phyloP scores from a whole-genome alignment of 2,113 vertebrate species.

The Eupsittula cactorum region DNA sequence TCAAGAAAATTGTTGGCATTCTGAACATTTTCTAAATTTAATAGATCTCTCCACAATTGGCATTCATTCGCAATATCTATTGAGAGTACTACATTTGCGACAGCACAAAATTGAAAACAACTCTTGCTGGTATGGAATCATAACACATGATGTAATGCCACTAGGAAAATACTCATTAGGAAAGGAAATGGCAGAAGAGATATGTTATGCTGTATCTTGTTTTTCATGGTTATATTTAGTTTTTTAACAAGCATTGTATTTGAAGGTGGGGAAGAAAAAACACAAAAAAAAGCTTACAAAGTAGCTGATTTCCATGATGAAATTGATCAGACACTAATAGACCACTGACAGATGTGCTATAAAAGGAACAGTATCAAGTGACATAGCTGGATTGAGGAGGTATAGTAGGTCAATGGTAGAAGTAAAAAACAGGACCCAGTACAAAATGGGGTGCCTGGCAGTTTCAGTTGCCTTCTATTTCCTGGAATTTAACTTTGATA shows the following conservation, averaged over 20 bases:
- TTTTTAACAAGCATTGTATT: not conserved
- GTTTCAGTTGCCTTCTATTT: not conserved
- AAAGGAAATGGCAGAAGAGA: not conserved
- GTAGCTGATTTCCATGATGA: not conserved
- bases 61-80: not conserved
- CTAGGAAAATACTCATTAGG: not conserved
- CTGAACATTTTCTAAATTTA: not conserved
- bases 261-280: not conserved
- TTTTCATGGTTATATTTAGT: not conserved
- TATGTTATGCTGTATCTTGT: not conserved
- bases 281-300: not conserved
- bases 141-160: not conserved
- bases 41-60: not conserved
- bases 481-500: not conserved
- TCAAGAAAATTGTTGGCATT: conserved; percentile 10
- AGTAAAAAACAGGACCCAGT: not conserved
- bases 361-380: not conserved
- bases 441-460: not conserved
- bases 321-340: not conserved
- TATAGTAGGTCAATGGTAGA: not conserved
- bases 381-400: not conserved
- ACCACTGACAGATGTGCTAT: not conserved
- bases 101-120: not conserved
- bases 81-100: not conserved
- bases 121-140: not conserved